Conservation (phyloP, 2,888 invertebrate genomes). For the Torymus auratus region DNA sequence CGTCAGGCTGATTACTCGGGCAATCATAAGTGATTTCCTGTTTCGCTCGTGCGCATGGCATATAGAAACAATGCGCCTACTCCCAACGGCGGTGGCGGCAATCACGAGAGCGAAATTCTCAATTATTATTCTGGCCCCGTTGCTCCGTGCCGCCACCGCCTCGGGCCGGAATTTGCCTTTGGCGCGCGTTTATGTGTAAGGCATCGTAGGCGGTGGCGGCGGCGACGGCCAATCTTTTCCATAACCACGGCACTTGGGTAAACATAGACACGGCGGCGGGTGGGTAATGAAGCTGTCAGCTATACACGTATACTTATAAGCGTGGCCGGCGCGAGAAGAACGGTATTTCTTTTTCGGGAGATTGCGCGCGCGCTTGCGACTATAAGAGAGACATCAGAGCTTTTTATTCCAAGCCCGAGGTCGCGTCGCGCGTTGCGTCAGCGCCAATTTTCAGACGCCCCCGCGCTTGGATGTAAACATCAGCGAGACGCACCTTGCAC, state of each 20-base stretch:
- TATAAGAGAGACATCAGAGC: background rate
- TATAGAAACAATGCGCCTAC: too few relatives aligned
- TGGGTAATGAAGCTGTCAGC: slow-evolving; percentile 3
- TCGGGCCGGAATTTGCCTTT: too few relatives aligned
- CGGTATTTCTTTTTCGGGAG: slow-evolving; percentile 14
- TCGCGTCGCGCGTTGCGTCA: slow-evolving; percentile 22
- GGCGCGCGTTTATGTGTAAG: too few relatives aligned
- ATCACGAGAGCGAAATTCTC: slow-evolving; percentile 8
- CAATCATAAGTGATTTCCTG: slow-evolving; percentile 66
- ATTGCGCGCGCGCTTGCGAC: background rate
- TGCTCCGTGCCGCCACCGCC: too few relatives aligned
- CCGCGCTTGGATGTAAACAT: background rate
- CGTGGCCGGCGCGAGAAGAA: too few relatives aligned
- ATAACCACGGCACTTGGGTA: slow-evolving; percentile 12
- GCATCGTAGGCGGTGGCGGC: too few relatives aligned
- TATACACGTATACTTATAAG: background rate
- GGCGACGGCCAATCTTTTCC: too few relatives aligned
- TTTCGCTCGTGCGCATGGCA: slow-evolving; percentile 24
- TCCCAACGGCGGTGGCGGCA: background rate
- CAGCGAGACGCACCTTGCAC: too few relatives aligned
- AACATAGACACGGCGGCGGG: background rate
- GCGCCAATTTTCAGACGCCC: background rate
- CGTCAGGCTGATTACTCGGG: slow-evolving; percentile 63
- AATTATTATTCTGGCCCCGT: slow-evolving; percentile 21
- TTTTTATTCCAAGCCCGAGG: slow-evolving; percentile 17